Percentiles rank a stretch among this genome's conserved stretches.
Conservation (phyloP, 2,113 vertebrate species). For the Mormyrus iriodes region DNA sequence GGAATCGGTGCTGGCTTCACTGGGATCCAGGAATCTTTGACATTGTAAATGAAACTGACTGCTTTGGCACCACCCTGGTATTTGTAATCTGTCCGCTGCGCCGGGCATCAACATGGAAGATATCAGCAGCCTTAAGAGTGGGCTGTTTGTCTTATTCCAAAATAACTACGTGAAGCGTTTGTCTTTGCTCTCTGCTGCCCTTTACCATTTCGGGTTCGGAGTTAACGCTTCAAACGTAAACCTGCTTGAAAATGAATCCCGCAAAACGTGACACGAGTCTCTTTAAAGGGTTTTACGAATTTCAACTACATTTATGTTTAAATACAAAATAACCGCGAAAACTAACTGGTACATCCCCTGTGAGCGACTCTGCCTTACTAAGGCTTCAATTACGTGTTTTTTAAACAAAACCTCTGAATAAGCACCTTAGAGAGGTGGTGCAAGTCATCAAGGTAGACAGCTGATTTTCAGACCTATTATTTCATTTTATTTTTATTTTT, state of each 20-base stretch:
- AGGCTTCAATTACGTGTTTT: background rate
- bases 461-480: background rate
- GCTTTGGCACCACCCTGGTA: constrained; percentile 30
- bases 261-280: background rate
- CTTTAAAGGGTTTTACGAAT: background rate
- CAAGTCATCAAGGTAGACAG: background rate
- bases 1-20: constrained; percentile 54
- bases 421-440: background rate
- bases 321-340: background rate
- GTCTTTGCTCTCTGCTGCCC: background rate
- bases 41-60: constrained; percentile 33
- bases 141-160: background rate
- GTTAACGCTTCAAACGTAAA: background rate
- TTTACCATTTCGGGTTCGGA: background rate
- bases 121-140: constrained; percentile 15
- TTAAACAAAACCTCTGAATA: background rate
- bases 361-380: background rate
- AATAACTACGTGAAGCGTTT: background rate
- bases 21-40: constrained; percentile 47
- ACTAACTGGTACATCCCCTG: background rate
- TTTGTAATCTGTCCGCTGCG: constrained; percentile 40
- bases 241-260: background rate
- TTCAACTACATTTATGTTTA: background rate
- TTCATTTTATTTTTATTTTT: background rate
- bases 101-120: background rate